Percentiles rank a stretch among this genome's conserved stretches.
phyloP scores from a whole-genome alignment of 2,113 vertebrate genomes.

The Mionectes macconnelli region DNA sequence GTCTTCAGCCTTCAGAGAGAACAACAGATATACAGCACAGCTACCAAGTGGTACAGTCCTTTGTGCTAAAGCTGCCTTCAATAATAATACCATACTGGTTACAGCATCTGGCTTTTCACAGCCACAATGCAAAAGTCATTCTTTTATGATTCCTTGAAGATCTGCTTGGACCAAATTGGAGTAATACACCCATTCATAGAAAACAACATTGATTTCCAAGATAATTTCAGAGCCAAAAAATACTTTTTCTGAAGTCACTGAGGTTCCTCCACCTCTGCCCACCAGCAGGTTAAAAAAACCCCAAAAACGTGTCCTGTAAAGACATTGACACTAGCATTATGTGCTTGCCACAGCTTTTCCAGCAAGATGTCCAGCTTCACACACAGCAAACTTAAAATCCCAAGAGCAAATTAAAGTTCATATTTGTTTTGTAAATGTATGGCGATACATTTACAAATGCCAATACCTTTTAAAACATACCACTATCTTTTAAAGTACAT shows the following conservation, averaged over 20 bases:
- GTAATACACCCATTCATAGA: not conserved
- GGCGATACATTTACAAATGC: not conserved
- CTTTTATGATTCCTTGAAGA: not conserved
- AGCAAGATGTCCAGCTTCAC: not conserved
- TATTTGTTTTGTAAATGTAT: not conserved
- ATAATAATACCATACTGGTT: not conserved
- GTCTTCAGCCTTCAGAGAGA: not conserved
- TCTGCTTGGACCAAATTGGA: not conserved
- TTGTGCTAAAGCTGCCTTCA: not conserved
- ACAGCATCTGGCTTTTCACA: not conserved
- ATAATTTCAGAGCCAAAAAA: not conserved
- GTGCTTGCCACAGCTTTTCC: not conserved
- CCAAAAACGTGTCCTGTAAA: not conserved
- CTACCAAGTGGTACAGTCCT: not conserved
- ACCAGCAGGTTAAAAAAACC: not conserved
- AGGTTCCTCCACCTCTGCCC: not conserved
- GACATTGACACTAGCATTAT: not conserved
- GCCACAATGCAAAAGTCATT: not conserved
- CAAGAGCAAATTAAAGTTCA: not conserved
- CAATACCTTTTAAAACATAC: not conserved
- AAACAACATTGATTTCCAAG: not conserved
- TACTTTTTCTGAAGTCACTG: not conserved
- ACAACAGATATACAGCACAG: not conserved
- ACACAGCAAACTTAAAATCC: not conserved
- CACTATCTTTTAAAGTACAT: not conserved